phyloP scores from a whole-genome alignment of 2,888 invertebrate species.

The Andrena minutula region DNA sequence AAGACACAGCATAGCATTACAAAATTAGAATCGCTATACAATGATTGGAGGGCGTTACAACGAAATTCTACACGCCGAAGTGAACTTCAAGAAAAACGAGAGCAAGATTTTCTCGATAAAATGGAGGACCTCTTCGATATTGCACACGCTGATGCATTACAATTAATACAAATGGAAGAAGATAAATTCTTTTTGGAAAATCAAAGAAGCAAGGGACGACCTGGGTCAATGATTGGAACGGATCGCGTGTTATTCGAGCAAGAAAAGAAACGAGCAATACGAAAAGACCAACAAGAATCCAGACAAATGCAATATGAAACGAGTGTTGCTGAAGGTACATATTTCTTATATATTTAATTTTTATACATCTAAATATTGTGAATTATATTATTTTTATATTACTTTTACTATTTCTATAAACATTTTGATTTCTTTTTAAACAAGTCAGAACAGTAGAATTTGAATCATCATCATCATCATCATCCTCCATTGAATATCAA shows the following conservation, averaged over 20 bases:
- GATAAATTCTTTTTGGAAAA: no score
- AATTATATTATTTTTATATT: background rate
- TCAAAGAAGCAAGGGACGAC: no score
- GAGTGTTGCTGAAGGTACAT: constrained; percentile 2
- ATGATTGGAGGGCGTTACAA: background rate
- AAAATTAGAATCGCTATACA: background rate
- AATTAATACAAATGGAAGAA: no score
- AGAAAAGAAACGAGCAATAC: background rate
- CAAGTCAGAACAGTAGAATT: background rate
- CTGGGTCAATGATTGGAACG: no score
- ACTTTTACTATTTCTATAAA: constrained; percentile 4
- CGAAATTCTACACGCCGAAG: constrained; percentile 1
- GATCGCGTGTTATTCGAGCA: background rate
- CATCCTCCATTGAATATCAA: background rate
- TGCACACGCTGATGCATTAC: background rate
- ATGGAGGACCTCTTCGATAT: constrained; percentile 12
- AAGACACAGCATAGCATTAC: background rate
- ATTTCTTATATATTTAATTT: background rate
- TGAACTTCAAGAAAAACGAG: background rate
- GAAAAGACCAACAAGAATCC: background rate
- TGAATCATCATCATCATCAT: background rate
- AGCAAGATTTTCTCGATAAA: constrained; percentile 1
- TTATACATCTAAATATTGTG: background rate
- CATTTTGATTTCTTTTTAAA: constrained; percentile 10
- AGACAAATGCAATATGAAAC: constrained; percentile 5